phyloP scores from a whole-genome alignment of 1,140 invertebrate genomes.

The Drosophila paulistorum region DNA sequence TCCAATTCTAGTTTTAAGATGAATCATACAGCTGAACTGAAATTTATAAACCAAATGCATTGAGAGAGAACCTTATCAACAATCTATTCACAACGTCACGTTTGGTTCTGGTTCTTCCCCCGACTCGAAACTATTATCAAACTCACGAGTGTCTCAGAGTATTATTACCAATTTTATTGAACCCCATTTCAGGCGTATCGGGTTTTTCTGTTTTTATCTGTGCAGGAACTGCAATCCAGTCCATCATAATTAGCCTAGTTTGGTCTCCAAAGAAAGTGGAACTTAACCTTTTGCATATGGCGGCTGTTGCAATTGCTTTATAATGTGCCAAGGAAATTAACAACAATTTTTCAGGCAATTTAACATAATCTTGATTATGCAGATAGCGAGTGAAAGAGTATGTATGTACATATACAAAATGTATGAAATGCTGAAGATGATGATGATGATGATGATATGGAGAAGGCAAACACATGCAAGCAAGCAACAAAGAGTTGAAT shows the following conservation, averaged over 20 bases:
- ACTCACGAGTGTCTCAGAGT: conserved; percentile 16
- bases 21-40: neutral
- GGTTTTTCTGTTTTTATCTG: neutral
- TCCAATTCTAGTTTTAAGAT: neutral
- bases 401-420: conserved; percentile 38
- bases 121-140: neutral
- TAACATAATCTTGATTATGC: conserved; percentile 81
- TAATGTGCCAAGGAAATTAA: conserved; percentile 76
- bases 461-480: conserved; percentile 31
- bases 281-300: conserved; percentile 66
- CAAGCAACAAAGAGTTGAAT: conserved; percentile 49
- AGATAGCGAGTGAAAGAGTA: conserved; percentile 54
- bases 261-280: conserved; percentile 64
- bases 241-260: conserved; percentile 70
- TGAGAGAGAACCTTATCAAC: neutral
- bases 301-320: conserved; percentile 62
- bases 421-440: neutral
- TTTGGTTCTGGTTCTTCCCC: conserved; percentile 13
- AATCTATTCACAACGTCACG: neutral
- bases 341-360: conserved; percentile 80
- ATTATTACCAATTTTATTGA: conserved; percentile 30
- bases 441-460: conserved; percentile 5
- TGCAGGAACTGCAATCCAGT: conserved; percentile 38
- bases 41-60: neutral
- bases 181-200: conserved; percentile 16